Conservation (phyloP, 2,888 invertebrate species). For the Lasiommata megera region DNA sequence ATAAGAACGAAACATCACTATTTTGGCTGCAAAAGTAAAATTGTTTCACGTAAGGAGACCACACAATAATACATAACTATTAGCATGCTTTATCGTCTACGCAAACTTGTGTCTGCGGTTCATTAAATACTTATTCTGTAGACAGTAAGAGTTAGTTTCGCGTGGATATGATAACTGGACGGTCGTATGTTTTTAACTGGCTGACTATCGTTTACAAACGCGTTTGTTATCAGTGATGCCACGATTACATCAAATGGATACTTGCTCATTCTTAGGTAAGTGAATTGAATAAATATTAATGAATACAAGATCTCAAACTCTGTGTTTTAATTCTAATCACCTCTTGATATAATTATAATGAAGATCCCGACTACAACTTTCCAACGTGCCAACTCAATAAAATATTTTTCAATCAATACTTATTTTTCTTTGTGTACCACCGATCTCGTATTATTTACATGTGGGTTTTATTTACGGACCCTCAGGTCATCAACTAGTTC, state of each 20-base stretch:
- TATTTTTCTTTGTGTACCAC: no score
- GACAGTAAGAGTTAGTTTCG: constrained; percentile 10
- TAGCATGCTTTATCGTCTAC: constrained; percentile 18
- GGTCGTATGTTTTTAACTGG: constrained; percentile 7
- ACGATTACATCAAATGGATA: constrained; percentile 26
- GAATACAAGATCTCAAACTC: no score
- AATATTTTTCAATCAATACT: no score
- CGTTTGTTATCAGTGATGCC: constrained; percentile 44
- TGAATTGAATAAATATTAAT: constrained; percentile 10
- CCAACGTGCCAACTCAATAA: no score
- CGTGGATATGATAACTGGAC: not conserved
- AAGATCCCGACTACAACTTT: no score
- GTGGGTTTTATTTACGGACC: no score
- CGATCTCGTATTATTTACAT: no score
- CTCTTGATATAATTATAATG: no score
- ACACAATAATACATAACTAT: constrained; percentile 20
- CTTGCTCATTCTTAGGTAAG: constrained; percentile 16
- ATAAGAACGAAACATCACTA: constrained; percentile 27
- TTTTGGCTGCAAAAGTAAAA: constrained; percentile 5
- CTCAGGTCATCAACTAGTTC: no score
- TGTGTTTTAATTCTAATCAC: no score
- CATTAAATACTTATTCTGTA: not conserved
- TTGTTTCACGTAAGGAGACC: constrained; percentile 15
- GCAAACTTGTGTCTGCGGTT: constrained; percentile 2
- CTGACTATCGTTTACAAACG: constrained; percentile 34